Conservation (phyloP, 2,888 invertebrate species). For the Eupithecia tripunctaria region DNA sequence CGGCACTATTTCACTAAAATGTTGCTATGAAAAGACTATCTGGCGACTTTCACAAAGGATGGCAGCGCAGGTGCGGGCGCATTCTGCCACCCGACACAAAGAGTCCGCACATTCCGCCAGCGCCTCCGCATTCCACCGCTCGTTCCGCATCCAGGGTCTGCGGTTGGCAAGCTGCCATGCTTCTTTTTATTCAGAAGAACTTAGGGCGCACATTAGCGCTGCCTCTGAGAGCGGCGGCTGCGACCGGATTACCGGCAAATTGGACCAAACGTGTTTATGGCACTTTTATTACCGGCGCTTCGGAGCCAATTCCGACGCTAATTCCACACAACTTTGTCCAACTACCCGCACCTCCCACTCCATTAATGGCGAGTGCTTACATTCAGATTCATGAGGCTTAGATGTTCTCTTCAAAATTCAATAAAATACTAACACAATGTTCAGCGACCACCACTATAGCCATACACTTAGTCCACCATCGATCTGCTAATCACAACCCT, state of each 20-base stretch:
- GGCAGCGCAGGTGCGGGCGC: slow-evolving; percentile 13
- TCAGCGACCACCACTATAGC: no score
- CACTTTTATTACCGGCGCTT: slow-evolving; percentile 32
- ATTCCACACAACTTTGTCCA: slow-evolving; percentile 19
- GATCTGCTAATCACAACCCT: no score
- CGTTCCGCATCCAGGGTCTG: not conserved
- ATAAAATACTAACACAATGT: no score
- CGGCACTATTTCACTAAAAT: slow-evolving; percentile 18
- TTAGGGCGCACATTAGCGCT: slow-evolving; percentile 30
- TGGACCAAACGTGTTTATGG: slow-evolving; percentile 37
- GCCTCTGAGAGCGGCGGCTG: slow-evolving; percentile 30
- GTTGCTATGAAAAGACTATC: slow-evolving; percentile 9
- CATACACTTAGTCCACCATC: no score
- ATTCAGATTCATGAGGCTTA: slow-evolving; percentile 5
- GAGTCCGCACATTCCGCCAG: slow-evolving; percentile 10
- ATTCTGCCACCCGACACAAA: slow-evolving; percentile 20
- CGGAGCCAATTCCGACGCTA: slow-evolving; percentile 28
- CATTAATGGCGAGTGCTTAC: slow-evolving; percentile 10
- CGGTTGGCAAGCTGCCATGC: slow-evolving; percentile 24
- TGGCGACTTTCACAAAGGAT: slow-evolving; percentile 16
- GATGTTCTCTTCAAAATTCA: not conserved
- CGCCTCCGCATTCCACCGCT: slow-evolving; percentile 14
- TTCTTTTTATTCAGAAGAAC: slow-evolving; percentile 34
- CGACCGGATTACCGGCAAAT: slow-evolving; percentile 35
- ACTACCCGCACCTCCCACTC: slow-evolving; percentile 15